Evolutionary conservation across 2,113 vertebrate species (phyloP).

Genomic region (Gallinago jamesoni): DNA sequence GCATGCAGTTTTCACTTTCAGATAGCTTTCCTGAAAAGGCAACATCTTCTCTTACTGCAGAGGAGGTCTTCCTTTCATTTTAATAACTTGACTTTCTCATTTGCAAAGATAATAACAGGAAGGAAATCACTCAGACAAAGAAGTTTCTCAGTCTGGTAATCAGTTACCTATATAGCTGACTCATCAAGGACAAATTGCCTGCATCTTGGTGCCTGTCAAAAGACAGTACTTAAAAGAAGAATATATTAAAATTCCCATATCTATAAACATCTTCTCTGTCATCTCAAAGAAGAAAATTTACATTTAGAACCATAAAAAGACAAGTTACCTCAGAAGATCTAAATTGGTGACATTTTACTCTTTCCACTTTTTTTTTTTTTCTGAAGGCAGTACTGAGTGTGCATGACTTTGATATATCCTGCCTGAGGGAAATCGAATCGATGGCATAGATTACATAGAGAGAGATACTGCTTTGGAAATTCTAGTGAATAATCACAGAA

Average conservation of each 20-base stretch:
- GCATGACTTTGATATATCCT: neutral
- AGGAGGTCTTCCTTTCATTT: conserved; percentile 2
- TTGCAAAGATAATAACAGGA: neutral
- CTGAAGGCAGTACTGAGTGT: neutral
- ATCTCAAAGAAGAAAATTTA: neutral
- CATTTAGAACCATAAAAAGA: neutral
- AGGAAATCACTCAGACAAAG: conserved; percentile 1
- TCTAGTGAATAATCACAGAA: neutral
- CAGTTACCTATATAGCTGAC: neutral
- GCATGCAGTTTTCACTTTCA: neutral
- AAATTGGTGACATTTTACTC: neutral
- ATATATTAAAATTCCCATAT: neutral
- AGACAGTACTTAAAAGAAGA: neutral
- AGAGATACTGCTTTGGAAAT: neutral
- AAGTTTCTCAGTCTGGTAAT: neutral
- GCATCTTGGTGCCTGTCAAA: neutral
- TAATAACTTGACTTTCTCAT: neutral
- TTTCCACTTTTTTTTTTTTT: neutral
- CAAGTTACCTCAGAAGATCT: neutral
- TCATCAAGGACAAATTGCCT: conserved; percentile 1
- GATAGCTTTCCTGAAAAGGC: neutral
- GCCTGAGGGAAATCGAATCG: neutral
- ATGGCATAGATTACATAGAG: neutral
- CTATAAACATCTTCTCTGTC: neutral
- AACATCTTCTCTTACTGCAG: neutral